Conservation (phyloP, 2,797 vertebrate species). For the Cryptoprocta ferox region DNA sequence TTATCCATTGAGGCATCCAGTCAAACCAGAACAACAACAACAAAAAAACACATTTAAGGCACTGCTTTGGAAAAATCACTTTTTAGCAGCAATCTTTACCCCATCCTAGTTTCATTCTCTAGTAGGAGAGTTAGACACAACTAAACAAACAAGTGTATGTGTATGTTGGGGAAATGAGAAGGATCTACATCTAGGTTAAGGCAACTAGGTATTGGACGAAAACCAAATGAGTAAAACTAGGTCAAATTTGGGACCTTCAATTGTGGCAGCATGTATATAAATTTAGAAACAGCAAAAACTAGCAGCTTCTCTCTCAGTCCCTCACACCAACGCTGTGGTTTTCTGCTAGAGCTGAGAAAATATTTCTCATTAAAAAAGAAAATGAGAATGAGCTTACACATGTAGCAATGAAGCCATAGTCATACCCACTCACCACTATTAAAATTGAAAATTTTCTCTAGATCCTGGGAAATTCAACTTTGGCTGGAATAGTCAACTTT, state of each 20-base stretch:
- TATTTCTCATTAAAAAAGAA: slow-evolving; percentile 47
- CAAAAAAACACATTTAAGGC: slow-evolving; percentile 18
- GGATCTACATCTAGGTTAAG: slow-evolving; percentile 55
- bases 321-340: slow-evolving; percentile 24
- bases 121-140: slow-evolving; percentile 2
- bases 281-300: slow-evolving; percentile 69
- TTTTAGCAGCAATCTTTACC: not conserved
- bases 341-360: slow-evolving; percentile 55
- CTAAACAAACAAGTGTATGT: slow-evolving; percentile 10
- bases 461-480: slow-evolving; percentile 47
- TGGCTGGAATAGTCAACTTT: not conserved
- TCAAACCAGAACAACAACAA: not conserved
- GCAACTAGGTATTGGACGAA: slow-evolving; percentile 67
- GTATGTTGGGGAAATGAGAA: slow-evolving; percentile 43
- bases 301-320: slow-evolving; percentile 42
- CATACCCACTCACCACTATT: not conserved
- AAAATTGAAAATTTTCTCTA: slow-evolving; percentile 22
- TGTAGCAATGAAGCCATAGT: not conserved
- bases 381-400: not conserved
- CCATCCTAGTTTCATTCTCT: not conserved
- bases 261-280: slow-evolving; percentile 54
- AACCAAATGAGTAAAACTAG: slow-evolving; percentile 69
- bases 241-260: slow-evolving; percentile 61
- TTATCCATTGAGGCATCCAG: not conserved
- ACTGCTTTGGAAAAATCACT: slow-evolving; percentile 9